Percentiles rank a stretch among this genome's conserved stretches.
phyloP scores from a whole-genome alignment of 2,888 invertebrate species.

The Harmothoe impar region DNA sequence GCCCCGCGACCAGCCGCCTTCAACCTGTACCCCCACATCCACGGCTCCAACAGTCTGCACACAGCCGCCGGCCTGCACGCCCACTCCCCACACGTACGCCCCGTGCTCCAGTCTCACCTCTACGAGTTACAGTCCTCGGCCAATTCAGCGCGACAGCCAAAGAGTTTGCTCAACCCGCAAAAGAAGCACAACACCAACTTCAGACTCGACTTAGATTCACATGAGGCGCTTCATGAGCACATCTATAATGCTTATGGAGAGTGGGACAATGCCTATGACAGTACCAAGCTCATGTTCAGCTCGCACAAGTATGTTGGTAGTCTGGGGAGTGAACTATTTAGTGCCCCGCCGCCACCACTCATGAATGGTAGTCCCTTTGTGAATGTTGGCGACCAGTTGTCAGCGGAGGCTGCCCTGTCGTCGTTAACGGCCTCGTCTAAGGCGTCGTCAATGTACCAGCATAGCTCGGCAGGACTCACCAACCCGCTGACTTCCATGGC shows the following conservation, averaged over 20 bases:
- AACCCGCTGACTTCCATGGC: slow-evolving; percentile 16
- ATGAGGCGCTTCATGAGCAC: slow-evolving; percentile 80
- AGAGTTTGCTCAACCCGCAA: slow-evolving; percentile 72
- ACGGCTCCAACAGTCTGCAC: slow-evolving; percentile 75
- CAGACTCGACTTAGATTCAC: slow-evolving; percentile 80
- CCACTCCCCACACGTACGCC: slow-evolving; percentile 71
- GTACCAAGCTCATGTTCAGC: slow-evolving; percentile 74
- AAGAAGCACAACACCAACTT: slow-evolving; percentile 70
- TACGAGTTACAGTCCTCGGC: slow-evolving; percentile 78
- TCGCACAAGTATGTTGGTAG: slow-evolving; percentile 72
- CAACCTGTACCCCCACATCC: slow-evolving; percentile 82
- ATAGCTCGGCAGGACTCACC: background rate
- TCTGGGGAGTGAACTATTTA: slow-evolving; percentile 76
- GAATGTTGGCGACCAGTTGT: slow-evolving; percentile 60
- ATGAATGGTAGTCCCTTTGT: slow-evolving; percentile 66
- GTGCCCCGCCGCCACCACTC: slow-evolving; percentile 74
- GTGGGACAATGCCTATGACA: slow-evolving; percentile 81
- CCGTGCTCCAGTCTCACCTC: slow-evolving; percentile 80
- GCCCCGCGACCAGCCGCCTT: slow-evolving; percentile 79
- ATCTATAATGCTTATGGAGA: slow-evolving; percentile 81
- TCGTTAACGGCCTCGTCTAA: background rate
- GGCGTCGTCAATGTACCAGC: background rate
- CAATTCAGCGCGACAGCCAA: slow-evolving; percentile 68
- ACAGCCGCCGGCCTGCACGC: slow-evolving; percentile 67
- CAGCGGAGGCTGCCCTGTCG: slow-evolving; percentile 64